Evolutionary conservation across 2,797 vertebrate species (phyloP).

Genomic region (Alca torda): DNA sequence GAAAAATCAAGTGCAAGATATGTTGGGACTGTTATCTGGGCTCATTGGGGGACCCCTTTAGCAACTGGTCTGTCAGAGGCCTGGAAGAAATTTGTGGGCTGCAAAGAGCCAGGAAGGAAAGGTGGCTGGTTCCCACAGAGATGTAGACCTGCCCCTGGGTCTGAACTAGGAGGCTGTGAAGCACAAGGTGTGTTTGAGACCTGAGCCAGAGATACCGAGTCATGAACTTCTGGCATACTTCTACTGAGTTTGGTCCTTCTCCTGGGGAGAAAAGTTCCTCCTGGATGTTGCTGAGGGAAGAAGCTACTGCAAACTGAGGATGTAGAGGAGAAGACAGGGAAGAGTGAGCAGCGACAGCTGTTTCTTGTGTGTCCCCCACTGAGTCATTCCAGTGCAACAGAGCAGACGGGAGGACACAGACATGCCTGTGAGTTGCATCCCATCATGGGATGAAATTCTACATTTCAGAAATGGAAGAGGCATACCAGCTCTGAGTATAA

Average conservation of each 20-base stretch:
- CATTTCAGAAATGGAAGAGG: not conserved
- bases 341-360: not conserved
- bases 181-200: not conserved
- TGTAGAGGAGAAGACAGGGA: not conserved
- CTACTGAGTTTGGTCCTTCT: not conserved
- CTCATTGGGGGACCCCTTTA: rapidly evolving
- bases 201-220: not conserved
- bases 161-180: not conserved
- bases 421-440: not conserved
- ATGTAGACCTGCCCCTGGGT: not conserved
- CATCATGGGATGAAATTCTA: not conserved
- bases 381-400: not conserved
- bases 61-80: not conserved
- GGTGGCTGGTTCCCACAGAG: not conserved
- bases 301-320: not conserved
- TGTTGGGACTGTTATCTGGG: not conserved
- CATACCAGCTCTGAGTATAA: not conserved
- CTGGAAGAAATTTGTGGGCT: not conserved
- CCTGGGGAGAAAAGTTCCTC: not conserved
- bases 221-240: not conserved
- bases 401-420: rapidly evolving
- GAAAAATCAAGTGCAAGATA: not conserved
- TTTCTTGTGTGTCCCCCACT: too few relatives aligned
- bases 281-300: not conserved
- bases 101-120: not conserved